A percentile compares a stretch with the other conserved stretches of the same genome.
Evolutionary conservation across 1,140 invertebrate species (phyloP).

Genomic region (Phenacoccus solenopsis): DNA sequence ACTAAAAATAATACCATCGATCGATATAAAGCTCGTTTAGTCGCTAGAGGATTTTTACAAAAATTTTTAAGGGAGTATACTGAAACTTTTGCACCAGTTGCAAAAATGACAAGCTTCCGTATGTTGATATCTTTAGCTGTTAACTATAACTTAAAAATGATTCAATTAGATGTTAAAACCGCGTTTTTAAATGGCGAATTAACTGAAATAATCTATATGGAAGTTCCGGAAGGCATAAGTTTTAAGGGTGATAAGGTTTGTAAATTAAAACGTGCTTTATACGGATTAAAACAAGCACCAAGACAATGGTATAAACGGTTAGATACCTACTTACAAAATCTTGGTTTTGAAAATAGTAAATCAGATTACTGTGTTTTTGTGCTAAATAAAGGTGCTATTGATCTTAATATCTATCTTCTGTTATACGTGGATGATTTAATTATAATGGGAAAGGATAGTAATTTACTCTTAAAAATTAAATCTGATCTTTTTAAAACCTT

Average conservation of each 20-base stretch:
- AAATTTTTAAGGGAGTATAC: background rate
- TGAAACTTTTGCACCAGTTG: conserved; percentile 19
- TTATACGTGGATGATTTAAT: conserved; percentile 21
- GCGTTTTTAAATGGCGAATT: conserved; percentile 32
- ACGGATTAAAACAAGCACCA: conserved; percentile 29
- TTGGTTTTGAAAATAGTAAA: background rate
- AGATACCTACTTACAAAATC: background rate
- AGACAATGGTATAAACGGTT: conserved; percentile 28
- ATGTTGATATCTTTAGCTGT: background rate
- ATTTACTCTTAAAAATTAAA: conserved; percentile 16
- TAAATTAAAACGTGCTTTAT: conserved; percentile 28
- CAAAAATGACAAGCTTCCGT: conserved; percentile 17
- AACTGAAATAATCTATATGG: conserved; percentile 32
- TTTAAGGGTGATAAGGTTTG: conserved; percentile 24
- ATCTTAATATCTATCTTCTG: background rate
- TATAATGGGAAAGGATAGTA: background rate
- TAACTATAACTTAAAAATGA: conserved; percentile 28
- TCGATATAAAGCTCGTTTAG: conserved; percentile 19
- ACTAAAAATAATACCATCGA: conserved; percentile 24
- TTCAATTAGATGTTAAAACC: conserved; percentile 34
- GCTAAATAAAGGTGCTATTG: background rate
- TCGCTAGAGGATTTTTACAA: conserved; percentile 18
- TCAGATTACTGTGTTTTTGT: conserved; percentile 18
- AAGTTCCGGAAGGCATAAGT: conserved; percentile 25
- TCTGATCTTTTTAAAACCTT: conserved; percentile 6